phyloP scores from a whole-genome alignment of 1,140 invertebrate species.

The Drosophila chauvacae region DNA sequence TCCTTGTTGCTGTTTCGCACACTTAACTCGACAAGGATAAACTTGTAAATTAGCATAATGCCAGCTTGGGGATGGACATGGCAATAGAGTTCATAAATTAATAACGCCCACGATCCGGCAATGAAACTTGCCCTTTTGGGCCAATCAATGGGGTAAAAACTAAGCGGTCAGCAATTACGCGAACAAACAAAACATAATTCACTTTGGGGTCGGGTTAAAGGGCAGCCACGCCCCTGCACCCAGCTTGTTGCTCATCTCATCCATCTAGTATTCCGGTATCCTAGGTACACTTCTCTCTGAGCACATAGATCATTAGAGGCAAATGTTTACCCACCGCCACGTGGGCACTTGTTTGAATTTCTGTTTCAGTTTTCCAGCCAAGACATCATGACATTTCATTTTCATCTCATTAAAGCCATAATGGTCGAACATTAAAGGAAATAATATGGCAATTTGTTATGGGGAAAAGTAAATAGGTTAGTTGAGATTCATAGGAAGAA shows the following conservation, averaged over 20 bases:
- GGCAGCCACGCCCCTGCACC: conserved; percentile 2
- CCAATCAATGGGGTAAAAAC: conserved; percentile 64
- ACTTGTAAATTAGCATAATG: conserved; percentile 50
- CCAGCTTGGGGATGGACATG: conserved; percentile 5
- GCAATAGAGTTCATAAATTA: conserved; percentile 56
- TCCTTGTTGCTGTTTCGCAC: conserved; percentile 15
- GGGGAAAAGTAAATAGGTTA: background rate
- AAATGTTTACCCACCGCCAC: conserved; percentile 54
- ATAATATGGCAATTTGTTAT: background rate
- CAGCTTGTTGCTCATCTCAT: conserved; percentile 6
- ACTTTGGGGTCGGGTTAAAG: conserved; percentile 38
- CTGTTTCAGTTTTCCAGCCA: background rate
- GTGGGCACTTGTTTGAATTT: conserved; percentile 40
- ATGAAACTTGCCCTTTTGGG: conserved; percentile 30
- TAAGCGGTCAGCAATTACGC: conserved; percentile 58
- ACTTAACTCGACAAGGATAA: conserved; percentile 47
- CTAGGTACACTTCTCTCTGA: conserved; percentile 11
- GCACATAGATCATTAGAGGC: conserved; percentile 68
- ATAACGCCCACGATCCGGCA: conserved; percentile 44
- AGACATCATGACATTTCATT: conserved; percentile 26
- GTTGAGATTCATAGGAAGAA: background rate
- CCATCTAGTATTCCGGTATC: background rate
- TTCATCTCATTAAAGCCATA: conserved; percentile 35
- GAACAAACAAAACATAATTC: conserved; percentile 67
- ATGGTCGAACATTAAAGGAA: conserved; percentile 16